These are phyloP conservation scores for Antheraea assamensis DNA, from an alignment of 2,888 invertebrate genomes.

Conservation along the genomic window DNA sequence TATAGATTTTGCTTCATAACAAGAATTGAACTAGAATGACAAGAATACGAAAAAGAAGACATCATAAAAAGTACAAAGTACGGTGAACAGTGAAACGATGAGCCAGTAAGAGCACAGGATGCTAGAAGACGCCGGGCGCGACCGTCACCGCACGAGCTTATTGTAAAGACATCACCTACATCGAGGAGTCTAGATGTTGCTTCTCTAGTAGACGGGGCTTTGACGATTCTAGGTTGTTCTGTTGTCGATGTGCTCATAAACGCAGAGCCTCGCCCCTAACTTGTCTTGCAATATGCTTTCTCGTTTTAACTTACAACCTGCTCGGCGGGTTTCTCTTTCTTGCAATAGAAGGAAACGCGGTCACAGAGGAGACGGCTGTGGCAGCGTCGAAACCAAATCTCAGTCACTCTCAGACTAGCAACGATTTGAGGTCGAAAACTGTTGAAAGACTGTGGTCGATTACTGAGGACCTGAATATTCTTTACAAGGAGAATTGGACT, in stretches of 20 bases:
- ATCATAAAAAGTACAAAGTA: conserved; percentile 63
- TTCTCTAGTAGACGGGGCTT: conserved; percentile 2
- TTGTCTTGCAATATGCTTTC: conserved; percentile 90
- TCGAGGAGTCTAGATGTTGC: background rate
- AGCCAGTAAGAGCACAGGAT: conserved; percentile 38
- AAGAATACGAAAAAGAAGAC: conserved; percentile 49
- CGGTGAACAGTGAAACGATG: conserved; percentile 59
- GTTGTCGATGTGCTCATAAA: conserved; percentile 76
- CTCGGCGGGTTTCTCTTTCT: conserved; percentile 96
- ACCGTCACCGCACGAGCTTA: conserved; percentile 19
- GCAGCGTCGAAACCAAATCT: conserved; percentile 85
- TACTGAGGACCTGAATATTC: conserved; percentile 92
- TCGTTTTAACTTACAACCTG: conserved; percentile 95
- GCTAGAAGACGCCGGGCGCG: conserved; percentile 44
- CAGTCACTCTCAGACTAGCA: conserved; percentile 78
- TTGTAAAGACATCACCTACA: background rate
- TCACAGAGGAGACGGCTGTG: conserved; percentile 81
- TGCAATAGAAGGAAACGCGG: conserved; percentile 87
- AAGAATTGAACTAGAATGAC: conserved; percentile 42
- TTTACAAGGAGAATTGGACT: conserved; percentile 96
- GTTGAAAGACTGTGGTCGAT: conserved; percentile 93
- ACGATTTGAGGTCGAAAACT: conserved; percentile 85
- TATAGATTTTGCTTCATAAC: conserved; percentile 17
- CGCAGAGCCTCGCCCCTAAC: conserved; percentile 85
- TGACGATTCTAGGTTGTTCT: conserved; percentile 31